A percentile compares a stretch with the other conserved stretches of the same genome.
Evolutionary conservation across 2,113 vertebrate species (phyloP).

Genomic region (Machaerirhynchus nigripectus): DNA sequence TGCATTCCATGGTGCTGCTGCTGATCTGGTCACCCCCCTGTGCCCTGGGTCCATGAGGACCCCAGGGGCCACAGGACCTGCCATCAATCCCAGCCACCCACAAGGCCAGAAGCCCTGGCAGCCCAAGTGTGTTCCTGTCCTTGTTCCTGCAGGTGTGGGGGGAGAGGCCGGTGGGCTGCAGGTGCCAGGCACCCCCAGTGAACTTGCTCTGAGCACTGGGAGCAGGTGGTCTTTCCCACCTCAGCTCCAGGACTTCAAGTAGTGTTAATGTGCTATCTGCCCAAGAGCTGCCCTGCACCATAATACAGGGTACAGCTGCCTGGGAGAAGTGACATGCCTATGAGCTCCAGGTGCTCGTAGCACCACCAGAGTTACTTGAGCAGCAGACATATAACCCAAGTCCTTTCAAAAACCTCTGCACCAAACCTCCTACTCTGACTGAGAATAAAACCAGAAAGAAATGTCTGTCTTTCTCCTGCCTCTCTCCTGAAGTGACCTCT

Average conservation of each 20-base stretch:
- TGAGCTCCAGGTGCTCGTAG: neutral
- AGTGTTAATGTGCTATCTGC: neutral
- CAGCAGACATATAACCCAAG: neutral
- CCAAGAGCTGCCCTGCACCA: neutral
- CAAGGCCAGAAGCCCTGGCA: neutral
- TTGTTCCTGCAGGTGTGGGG: neutral
- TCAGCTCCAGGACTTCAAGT: neutral
- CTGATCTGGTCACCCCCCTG: neutral
- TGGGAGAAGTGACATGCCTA: neutral
- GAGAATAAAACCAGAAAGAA: constrained; percentile 1
- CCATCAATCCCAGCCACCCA: neutral
- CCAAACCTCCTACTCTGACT: neutral
- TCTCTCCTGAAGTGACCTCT: constrained; percentile 10
- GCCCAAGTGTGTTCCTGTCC: rapidly evolving
- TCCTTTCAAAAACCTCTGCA: neutral
- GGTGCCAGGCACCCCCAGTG: rapidly evolving
- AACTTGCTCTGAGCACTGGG: neutral
- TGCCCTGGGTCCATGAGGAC: neutral
- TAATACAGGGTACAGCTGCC: neutral
- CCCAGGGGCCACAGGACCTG: neutral
- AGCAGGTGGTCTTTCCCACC: neutral
- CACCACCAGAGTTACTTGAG: neutral
- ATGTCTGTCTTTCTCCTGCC: neutral
- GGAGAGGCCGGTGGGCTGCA: rapidly evolving
- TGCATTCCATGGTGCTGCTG: neutral